Conservation (phyloP, 1,140 invertebrate species). For the Dendroctonus valens region DNA sequence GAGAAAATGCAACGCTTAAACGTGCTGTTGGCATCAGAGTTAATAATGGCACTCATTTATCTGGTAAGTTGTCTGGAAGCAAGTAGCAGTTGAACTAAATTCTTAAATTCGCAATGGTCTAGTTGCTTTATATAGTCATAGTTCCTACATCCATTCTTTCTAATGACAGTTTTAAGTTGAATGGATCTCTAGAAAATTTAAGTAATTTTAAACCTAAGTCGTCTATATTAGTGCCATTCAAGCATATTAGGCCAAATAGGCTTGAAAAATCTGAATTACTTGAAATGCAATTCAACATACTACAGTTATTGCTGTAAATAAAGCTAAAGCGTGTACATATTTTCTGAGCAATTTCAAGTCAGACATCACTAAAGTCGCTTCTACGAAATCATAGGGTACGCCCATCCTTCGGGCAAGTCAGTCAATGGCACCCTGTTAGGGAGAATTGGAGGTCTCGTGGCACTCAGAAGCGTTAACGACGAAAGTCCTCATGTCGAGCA, state of each 20-base stretch:
- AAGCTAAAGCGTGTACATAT: not conserved
- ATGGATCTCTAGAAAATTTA: no score
- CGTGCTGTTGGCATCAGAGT: conserved; percentile 73
- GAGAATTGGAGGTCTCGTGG: conserved; percentile 79
- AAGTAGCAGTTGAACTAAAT: not conserved
- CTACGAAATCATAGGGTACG: conserved; percentile 57
- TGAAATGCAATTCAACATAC: not conserved
- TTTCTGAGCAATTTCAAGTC: not conserved
- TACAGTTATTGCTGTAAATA: conserved; percentile 1
- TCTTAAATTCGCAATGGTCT: not conserved
- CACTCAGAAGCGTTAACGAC: conserved; percentile 56
- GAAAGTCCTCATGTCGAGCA: conserved; percentile 54
- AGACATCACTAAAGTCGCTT: conserved; percentile 41
- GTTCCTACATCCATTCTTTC: not conserved
- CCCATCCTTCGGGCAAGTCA: conserved; percentile 64
- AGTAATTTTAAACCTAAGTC: not conserved
- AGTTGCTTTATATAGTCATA: not conserved
- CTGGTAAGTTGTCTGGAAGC: conserved; percentile 19
- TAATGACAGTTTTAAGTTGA: no score
- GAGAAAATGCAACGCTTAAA: conserved; percentile 83
- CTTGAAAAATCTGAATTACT: not conserved
- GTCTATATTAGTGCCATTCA: not conserved
- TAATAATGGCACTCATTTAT: conserved; percentile 55
- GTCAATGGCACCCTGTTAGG: conserved; percentile 62
- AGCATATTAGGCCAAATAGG: not conserved